Conservation (phyloP, 2,797 vertebrate genomes). For the Carapus acus region DNA sequence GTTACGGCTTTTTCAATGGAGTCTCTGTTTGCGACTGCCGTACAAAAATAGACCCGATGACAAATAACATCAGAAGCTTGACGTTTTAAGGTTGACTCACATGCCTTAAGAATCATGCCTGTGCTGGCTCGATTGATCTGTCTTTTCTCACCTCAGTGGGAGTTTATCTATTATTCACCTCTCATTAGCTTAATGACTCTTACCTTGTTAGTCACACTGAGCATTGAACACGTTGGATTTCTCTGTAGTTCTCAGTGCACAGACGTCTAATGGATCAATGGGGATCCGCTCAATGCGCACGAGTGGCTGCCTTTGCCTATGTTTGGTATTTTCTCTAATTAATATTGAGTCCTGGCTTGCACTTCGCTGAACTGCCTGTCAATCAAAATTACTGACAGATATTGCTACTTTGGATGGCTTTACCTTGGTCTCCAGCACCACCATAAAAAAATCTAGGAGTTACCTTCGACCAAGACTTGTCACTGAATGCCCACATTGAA, state of each 20-base stretch:
- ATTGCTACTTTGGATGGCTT: too few relatives aligned
- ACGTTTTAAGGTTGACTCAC: constrained; percentile 7
- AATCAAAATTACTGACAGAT: constrained; percentile 44
- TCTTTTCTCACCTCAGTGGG: constrained; percentile 37
- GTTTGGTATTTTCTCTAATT: constrained; percentile 52
- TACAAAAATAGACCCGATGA: constrained; percentile 19
- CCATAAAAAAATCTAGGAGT: too few relatives aligned
- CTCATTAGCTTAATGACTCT: constrained; percentile 46
- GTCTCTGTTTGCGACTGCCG: constrained; percentile 15
- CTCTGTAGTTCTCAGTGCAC: constrained; percentile 32
- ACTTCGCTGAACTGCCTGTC: constrained; percentile 44
- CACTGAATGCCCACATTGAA: too few relatives aligned
- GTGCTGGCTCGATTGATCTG: constrained; percentile 32
- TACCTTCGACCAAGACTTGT: too few relatives aligned
- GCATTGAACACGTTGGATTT: constrained; percentile 31
- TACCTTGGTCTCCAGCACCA: too few relatives aligned
- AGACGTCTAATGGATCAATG: constrained; percentile 41
- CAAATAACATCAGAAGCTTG: constrained; percentile 23
- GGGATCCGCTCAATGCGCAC: constrained; percentile 43
- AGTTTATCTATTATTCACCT: constrained; percentile 65
- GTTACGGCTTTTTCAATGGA: not conserved
- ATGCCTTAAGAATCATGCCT: constrained; percentile 22
- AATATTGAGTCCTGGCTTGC: constrained; percentile 56
- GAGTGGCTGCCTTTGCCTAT: constrained; percentile 35
- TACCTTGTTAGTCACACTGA: constrained; percentile 8